These are phyloP conservation scores for Microctenopoma lineatum DNA, from an alignment of 2,797 vertebrate species.

Conservation along the genomic window DNA sequence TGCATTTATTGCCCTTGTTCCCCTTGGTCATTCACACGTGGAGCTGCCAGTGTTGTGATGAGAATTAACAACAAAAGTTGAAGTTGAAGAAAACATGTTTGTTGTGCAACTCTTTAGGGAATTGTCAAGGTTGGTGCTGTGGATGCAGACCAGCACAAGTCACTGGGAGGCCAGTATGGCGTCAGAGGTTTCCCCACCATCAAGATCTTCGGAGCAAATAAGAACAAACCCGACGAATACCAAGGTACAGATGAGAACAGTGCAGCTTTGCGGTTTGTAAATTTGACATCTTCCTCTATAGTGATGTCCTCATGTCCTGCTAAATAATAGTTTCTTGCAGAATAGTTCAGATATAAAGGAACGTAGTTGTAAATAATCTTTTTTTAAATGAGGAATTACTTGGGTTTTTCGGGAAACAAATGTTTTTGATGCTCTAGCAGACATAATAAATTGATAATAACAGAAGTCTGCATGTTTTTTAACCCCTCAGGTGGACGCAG, in stretches of 20 bases:
- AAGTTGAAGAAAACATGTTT: not conserved
- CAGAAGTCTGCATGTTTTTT: not conserved
- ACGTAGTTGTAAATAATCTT: not conserved
- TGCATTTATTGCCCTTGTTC: not conserved
- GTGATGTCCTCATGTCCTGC: not conserved
- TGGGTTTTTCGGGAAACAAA: not conserved
- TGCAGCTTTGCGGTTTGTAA: not conserved
- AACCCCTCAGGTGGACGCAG: slow-evolving; percentile 87
- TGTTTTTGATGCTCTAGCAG: not conserved
- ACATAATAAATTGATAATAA: not conserved
- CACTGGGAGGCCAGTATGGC: slow-evolving; percentile 91
- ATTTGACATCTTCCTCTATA: not conserved
- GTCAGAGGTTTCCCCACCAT: slow-evolving; percentile 96
- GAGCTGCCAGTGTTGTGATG: slow-evolving; percentile 5
- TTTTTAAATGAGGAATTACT: not conserved
- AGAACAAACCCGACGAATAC: slow-evolving; percentile 95
- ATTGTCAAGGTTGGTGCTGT: slow-evolving; percentile 95
- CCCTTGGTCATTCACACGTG: not conserved
- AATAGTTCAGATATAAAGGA: not conserved
- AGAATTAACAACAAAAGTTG: not conserved
- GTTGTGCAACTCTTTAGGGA: slow-evolving; percentile 79
- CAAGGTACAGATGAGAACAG: slow-evolving; percentile 84
- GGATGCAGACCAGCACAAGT: slow-evolving; percentile 94
- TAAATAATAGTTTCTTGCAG: not conserved
- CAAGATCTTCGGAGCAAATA: slow-evolving; percentile 96